Percentiles rank a stretch among this genome's conserved stretches.
These are phyloP conservation scores for Lepidostoma basale DNA, from an alignment of 1,140 invertebrate genomes.

Conservation along the genomic window DNA sequence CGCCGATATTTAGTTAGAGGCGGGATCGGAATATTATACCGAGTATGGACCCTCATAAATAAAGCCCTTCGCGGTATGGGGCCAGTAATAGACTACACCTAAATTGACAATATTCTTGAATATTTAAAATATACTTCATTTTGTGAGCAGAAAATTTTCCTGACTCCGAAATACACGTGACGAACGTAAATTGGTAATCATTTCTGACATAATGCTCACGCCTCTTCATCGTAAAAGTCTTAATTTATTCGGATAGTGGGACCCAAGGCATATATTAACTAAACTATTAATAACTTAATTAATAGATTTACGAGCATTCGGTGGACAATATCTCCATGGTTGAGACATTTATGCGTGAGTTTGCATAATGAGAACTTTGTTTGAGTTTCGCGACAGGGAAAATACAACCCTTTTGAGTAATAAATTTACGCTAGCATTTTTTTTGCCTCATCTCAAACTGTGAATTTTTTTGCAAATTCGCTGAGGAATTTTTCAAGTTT, in stretches of 20 bases:
- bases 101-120: slow-evolving; percentile 30
- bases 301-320: not conserved
- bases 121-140: slow-evolving; percentile 19
- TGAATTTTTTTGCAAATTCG: too few species aligned
- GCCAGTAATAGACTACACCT: slow-evolving; percentile 13
- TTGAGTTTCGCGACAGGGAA: too few species aligned
- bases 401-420: too few species aligned
- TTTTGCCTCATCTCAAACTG: too few species aligned
- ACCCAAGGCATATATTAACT: not conserved
- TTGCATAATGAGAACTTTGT: too few species aligned
- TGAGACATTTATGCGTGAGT: too few species aligned
- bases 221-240: not conserved
- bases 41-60: slow-evolving; percentile 20
- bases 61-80: not conserved
- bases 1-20: not conserved
- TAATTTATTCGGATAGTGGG: not conserved
- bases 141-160: slow-evolving; percentile 17
- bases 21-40: not conserved
- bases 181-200: not conserved
- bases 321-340: too few species aligned
- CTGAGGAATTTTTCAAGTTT: too few species aligned
- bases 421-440: too few species aligned
- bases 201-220: not conserved
- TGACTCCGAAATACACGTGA: not conserved
- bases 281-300: not conserved